Evolutionary conservation across 2,888 invertebrate species (phyloP).

Genomic region (Lydus trimaculatus): DNA sequence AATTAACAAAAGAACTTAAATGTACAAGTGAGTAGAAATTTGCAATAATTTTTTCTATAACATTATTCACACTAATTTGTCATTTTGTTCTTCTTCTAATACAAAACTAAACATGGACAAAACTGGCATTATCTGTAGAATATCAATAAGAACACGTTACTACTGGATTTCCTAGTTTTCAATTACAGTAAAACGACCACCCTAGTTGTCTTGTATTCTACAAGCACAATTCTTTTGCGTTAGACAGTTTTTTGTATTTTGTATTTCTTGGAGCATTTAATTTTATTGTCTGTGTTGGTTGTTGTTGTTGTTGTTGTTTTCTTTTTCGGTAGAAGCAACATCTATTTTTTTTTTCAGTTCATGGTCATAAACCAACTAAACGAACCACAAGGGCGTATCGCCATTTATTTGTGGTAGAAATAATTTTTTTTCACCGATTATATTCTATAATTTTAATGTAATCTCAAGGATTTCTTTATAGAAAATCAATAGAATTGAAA

Average conservation of each 20-base stretch:
- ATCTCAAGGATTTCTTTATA: slow-evolving; percentile 10
- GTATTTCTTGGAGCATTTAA: not conserved
- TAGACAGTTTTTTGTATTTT: not conserved
- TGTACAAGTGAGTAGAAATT: slow-evolving; percentile 92
- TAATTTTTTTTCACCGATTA: not conserved
- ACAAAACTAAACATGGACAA: slow-evolving; percentile 30
- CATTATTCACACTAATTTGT: slow-evolving; percentile 32
- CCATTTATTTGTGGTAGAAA: not conserved
- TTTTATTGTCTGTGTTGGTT: slow-evolving; percentile 2
- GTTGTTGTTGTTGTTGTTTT: not conserved
- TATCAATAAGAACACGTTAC: slow-evolving; percentile 31
- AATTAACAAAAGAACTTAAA: slow-evolving; percentile 87
- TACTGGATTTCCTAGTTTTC: slow-evolving; percentile 32
- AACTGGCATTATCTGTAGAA: slow-evolving; percentile 34
- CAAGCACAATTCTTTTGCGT: slow-evolving; percentile 8
- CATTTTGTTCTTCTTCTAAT: slow-evolving; percentile 18
- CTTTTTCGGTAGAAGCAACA: not conserved
- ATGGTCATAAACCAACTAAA: slow-evolving; percentile 4
- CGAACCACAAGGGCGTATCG: slow-evolving; percentile 7
- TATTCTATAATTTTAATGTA: not conserved
- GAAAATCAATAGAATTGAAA: slow-evolving; percentile 13
- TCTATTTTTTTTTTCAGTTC: not conserved
- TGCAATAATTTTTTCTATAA: not conserved
- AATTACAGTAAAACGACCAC: slow-evolving; percentile 30
- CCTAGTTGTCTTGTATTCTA: slow-evolving; percentile 23